Conservation (phyloP, 2,888 invertebrate species). For the Parthenolecanium corni region DNA sequence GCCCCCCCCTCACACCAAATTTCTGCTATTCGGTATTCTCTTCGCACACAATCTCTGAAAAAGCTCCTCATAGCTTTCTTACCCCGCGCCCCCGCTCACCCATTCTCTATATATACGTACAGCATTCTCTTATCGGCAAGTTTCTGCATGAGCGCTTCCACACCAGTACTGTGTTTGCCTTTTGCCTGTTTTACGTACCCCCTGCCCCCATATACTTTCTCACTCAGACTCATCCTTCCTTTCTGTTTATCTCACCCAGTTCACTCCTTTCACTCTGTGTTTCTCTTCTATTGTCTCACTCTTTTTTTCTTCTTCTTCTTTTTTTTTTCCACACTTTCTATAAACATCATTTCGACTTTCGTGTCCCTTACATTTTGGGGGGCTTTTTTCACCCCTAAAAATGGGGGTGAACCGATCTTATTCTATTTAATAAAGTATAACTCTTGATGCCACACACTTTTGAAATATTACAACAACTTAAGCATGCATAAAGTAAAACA, state of each 20-base stretch:
- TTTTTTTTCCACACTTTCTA: too few relatives aligned
- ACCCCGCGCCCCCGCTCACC: too few relatives aligned
- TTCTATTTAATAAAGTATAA: slow-evolving; percentile 28
- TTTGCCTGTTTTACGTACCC: slow-evolving; percentile 18
- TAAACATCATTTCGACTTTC: too few relatives aligned
- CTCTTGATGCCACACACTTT: slow-evolving; percentile 16
- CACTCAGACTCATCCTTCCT: slow-evolving; percentile 19
- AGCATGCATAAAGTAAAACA: neutral
- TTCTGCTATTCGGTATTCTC: slow-evolving; percentile 25
- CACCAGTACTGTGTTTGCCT: slow-evolving; percentile 11
- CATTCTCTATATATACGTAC: neutral
- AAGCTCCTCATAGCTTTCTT: too few relatives aligned
- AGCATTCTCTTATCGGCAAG: slow-evolving; percentile 23
- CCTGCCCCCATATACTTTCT: slow-evolving; percentile 6
- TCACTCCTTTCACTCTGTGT: neutral
- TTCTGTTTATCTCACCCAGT: slow-evolving; percentile 5
- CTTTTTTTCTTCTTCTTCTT: too few relatives aligned
- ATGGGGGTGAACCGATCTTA: slow-evolving; percentile 27
- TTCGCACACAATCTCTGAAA: slow-evolving; percentile 12
- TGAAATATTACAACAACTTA: slow-evolving; percentile 19
- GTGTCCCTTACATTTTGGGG: too few relatives aligned
- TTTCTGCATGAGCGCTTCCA: slow-evolving; percentile 28
- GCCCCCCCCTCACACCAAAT: too few relatives aligned
- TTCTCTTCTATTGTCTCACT: too few relatives aligned
- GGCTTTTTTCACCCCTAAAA: neutral